phyloP scores from a whole-genome alignment of 1,140 invertebrate species.

The Euwallacea fornicatus region DNA sequence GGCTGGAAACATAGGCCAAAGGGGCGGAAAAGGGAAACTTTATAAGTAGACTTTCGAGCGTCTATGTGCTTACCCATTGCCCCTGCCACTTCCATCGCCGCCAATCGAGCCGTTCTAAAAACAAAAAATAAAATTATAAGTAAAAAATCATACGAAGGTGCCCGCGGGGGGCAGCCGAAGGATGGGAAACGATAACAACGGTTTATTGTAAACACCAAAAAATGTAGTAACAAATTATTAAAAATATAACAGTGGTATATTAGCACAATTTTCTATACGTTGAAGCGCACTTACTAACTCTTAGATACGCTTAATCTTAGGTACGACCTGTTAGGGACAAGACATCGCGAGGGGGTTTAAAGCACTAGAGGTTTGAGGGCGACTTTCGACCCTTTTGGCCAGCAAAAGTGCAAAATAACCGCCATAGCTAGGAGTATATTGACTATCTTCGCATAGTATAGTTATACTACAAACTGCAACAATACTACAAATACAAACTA shows the following conservation, averaged over 20 bases:
- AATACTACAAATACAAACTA: no score
- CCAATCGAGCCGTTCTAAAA: constrained; percentile 80
- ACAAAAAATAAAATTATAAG: constrained; percentile 66
- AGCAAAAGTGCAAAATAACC: no score
- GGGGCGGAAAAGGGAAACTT: no score
- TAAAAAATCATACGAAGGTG: constrained; percentile 54
- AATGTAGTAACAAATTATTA: constrained; percentile 28
- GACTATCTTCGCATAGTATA: no score
- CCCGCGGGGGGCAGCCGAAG: constrained; percentile 29
- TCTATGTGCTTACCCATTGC: constrained; percentile 69
- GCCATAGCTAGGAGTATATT: no score
- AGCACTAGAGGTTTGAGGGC: constrained; percentile 4
- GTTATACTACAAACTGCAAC: no score
- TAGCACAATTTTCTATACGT: constrained; percentile 42
- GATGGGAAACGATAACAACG: constrained; percentile 29
- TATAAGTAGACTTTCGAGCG: background rate
- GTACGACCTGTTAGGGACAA: no score
- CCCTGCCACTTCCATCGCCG: constrained; percentile 70
- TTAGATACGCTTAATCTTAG: background rate
- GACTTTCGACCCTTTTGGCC: no score
- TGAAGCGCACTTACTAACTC: constrained; percentile 5
- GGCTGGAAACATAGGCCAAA: no score
- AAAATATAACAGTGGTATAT: constrained; percentile 33
- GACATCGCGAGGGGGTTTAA: constrained; percentile 4
- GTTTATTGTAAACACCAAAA: constrained; percentile 33